Evolutionary conservation across 2,113 vertebrate species (phyloP), one percentile per base, ranked within the genome.

Genomic region (Synodontis membranacea): DNA sequence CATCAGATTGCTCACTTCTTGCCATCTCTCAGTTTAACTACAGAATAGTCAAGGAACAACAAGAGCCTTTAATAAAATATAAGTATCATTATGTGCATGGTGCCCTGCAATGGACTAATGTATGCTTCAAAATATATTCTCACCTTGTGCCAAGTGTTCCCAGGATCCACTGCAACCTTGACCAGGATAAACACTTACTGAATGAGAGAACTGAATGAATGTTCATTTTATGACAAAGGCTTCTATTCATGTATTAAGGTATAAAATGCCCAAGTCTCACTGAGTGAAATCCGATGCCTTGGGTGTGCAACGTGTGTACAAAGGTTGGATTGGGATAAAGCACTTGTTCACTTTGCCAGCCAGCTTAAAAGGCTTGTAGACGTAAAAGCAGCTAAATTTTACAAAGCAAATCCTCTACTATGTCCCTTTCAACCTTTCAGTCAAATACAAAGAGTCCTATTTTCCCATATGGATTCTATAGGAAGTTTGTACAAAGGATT

Each of bases 341-440:
- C 28, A n/a, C 39, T 46, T 46, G 72, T 75, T 79, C 48, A 79
- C 31, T 79, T 79, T 79, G 68, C 21, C n/a, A 46, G 25, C 76
- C n/a, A 48, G 25, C 11, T 28, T n/a, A 15, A 34, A 76, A 76
- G 19, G 42, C 46, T 78, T 21, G 50, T 4, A 44, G 70, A 54
- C 21, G n/a, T 79, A 19, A 79, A 54, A 21, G 48, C 23, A 19
- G 46, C n/a, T 34, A 2, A 34, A 23, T 79, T 79, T 79, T 79
- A 34, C 76, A 79, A 54, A 79, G n/a, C 76, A 79, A 79, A 79
- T 79, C 31, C 37, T 9, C 28, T 14, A 78, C 28, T 10, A 11
- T 34, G 48, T 54, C 76, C 10, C 76, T 19, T 31, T 31, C 50
- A 54, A 42, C 21, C 48, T 54, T 52, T 31, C 50, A 50, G 76